phyloP scores from a whole-genome alignment of 2,797 vertebrate genomes.

The Myotis findleyi region DNA sequence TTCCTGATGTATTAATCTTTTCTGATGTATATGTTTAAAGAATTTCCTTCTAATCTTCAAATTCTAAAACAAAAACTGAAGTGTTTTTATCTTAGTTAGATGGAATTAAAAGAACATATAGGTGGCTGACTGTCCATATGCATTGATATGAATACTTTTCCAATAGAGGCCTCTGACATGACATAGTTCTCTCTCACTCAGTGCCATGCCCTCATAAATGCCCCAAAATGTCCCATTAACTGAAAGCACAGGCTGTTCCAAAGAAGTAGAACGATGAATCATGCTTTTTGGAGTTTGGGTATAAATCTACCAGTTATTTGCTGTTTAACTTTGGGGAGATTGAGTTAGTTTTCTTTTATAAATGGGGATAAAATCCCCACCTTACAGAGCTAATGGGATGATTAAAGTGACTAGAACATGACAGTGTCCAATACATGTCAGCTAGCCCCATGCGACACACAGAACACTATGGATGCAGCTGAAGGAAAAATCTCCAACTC shows the following conservation, averaged over 20 bases:
- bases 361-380: not conserved
- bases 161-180: not conserved
- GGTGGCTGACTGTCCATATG: not conserved
- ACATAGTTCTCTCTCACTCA: not conserved
- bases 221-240: not conserved
- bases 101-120: not conserved
- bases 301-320: not conserved
- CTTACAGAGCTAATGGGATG: not conserved
- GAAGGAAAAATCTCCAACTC: not conserved
- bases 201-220: not conserved
- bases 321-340: not conserved
- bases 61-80: not conserved
- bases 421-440: not conserved
- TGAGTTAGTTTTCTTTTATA: slow-evolving; percentile 38
- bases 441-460: not conserved
- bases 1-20: not conserved
- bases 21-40: not conserved
- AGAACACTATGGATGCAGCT: not conserved
- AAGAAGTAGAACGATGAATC: not conserved
- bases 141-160: not conserved
- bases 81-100: not conserved
- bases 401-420: not conserved
- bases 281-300: not conserved
- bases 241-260: not conserved
- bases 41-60: not conserved